Evolutionary conservation across 2,113 vertebrate species (phyloP), one percentile per base, ranked within the genome.

Genomic region (Euleptes europaea): DNA sequence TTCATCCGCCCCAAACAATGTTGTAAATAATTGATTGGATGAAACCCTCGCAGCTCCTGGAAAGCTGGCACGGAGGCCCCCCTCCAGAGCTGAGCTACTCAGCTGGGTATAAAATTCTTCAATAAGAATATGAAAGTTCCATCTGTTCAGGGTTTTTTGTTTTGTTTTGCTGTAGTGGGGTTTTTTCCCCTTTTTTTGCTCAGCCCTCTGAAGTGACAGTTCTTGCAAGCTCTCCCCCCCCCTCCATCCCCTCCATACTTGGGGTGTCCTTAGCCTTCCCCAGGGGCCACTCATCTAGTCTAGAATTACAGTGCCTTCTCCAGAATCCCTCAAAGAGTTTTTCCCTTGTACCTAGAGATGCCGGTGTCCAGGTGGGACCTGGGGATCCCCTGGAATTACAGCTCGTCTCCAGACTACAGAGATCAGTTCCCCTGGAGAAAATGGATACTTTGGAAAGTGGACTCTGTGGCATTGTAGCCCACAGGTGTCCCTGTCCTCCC

Each of bases 61-160:
- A 93, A 95, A 94, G 91, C 94, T 94, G 94, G 94, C 92, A 81
- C 91, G 90, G 92, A 87, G 90, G 93, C 91, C 91, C 94, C 92
- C 93, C 94, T 94, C 93, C 84, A 92, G 94, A 94, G 93, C 87
- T 3, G 84, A 92, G 94, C 90, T 93, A 89, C 93, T 95, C 94
- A 94, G 91, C 93, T 94, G 94, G 94, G 93, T 88, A 93, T 92
- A 92, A 90, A 92, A 92, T 90, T 95, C 94, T 93, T 95, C 94
- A 95, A 84, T 92, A 93, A 87, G 91, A 94, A 93, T 94, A 90
- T 74, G 94, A 92, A 93, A 93, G 86, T 91, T 94, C 94, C 94
- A 95, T 95, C 94, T 95, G 94, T 94, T 94, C 92, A 0, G 72
- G 0, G 49, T 87, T 15, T 12, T 15, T 12, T 12, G 19, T 54